A percentile compares a stretch with the other conserved stretches of the same genome.
phyloP scores from a whole-genome alignment of 2,113 vertebrate genomes.

The Labeo catla region DNA sequence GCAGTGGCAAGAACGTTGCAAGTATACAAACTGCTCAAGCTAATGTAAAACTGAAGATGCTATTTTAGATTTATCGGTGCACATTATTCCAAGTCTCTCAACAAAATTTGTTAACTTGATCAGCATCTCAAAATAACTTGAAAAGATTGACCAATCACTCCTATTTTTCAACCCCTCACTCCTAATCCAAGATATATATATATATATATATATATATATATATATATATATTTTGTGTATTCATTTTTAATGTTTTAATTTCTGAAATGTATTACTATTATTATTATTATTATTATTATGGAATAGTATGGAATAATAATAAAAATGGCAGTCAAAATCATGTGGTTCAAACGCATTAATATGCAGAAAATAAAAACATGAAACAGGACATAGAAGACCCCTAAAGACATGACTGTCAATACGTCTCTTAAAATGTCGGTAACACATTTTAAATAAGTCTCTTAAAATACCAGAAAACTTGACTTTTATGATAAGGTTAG shows the following conservation, averaged over 20 bases:
- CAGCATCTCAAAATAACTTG: too few relatives aligned
- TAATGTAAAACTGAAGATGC: background rate
- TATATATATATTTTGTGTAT: too few relatives aligned
- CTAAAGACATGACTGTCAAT: background rate
- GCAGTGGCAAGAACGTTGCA: background rate
- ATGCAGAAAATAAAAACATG: background rate
- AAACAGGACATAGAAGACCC: background rate
- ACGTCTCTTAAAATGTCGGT: background rate
- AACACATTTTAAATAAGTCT: too few relatives aligned
- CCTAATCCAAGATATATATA: too few relatives aligned
- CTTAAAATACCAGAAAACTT: background rate
- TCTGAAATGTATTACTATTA: too few relatives aligned
- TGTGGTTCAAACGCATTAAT: background rate
- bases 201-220: too few relatives aligned
- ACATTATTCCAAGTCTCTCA: conserved; percentile 1
- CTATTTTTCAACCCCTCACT: too few relatives aligned
- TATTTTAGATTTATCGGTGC: background rate
- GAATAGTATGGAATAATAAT: too few relatives aligned
- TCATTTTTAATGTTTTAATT: too few relatives aligned
- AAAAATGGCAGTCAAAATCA: background rate
- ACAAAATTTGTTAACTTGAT: background rate
- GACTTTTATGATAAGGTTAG: background rate
- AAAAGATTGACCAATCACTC: too few relatives aligned
- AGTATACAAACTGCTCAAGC: conserved; percentile 38
- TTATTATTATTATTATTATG: too few relatives aligned